Evolutionary conservation across 2,797 vertebrate species (phyloP), one percentile per base, ranked within the genome.

Genomic region (Euphonia xanthogaster): DNA sequence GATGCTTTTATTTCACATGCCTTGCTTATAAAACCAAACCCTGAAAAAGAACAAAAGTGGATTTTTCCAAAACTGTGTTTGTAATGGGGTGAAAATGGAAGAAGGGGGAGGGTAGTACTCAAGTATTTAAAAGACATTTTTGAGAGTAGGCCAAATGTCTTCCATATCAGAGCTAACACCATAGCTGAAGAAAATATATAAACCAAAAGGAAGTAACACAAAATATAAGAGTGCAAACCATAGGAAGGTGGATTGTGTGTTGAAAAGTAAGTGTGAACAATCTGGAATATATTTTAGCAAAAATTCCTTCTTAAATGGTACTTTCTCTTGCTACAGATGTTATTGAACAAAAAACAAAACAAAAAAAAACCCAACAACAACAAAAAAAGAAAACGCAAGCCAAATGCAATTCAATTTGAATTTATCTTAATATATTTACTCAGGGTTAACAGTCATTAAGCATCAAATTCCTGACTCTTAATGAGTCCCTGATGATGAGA

Each of bases 401-500:
- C 55, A 13, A 58, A 67, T 93, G 72, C 90, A 95, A 91, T 97
- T 97, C 81, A 94, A 88, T 96, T 97, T 96, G 85, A 97, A 98
- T 97, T 96, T 97, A 97, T 97, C 98, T 98, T 97, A 97, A 97
- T 97, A 96, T 97, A 98, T 98, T 98, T 98, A 97, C 85, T 97
- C 92, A 96, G 89, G 91, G 96, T 97, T 98, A 98, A 96, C 97
- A 98, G 82, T 98, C 97, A 97, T 98, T 98, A 97, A 97, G 80
- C 97, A 97, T 94, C 86, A 97, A 98, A 98, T 98, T 97, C 88
- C 93, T 98, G 79, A 94, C 77, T 96, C 79, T 96, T 98, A 98
- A 98, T 97, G 96, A 98, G 93, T 96, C 96, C 80, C 95, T 92
- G 66, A 95, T 94, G 93, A 92, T 96, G 94, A 96, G 97, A 98